Percentiles rank a stretch among this genome's conserved stretches.
Conservation (phyloP, 2,888 invertebrate species). For the Parnassius orleans region DNA sequence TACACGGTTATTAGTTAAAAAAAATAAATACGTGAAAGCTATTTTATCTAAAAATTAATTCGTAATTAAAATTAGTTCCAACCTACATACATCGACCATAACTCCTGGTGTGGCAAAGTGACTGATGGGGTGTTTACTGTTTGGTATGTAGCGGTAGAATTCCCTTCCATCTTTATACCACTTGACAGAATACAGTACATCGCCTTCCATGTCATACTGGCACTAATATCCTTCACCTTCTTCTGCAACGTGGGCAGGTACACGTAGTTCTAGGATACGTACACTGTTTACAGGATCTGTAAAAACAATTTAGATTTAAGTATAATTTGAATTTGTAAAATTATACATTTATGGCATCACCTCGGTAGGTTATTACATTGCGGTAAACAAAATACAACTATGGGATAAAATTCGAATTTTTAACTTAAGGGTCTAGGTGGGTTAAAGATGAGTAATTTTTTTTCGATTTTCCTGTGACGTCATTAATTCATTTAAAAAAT, state of each 20-base stretch:
- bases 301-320: background rate
- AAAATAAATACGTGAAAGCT: too few species aligned
- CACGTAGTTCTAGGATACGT: conserved; percentile 86
- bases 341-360: too few species aligned
- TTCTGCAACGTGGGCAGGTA: conserved; percentile 89
- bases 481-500: too few species aligned
- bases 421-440: too few species aligned
- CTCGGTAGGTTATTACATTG: too few species aligned
- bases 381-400: too few species aligned
- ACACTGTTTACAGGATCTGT: conserved; percentile 58
- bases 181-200: conserved; percentile 91
- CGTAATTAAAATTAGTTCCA: background rate
- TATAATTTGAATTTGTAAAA: too few species aligned
- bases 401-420: too few species aligned
- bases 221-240: conserved; percentile 88
- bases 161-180: conserved; percentile 94
- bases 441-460: too few species aligned
- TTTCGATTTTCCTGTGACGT: too few species aligned
- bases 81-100: conserved; percentile 89
- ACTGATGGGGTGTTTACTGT: conserved; percentile 86
- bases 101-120: conserved; percentile 88
- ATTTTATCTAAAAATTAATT: background rate
- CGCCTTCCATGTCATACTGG: conserved; percentile 88
- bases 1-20: too few species aligned
- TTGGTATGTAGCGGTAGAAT: conserved; percentile 91